phyloP scores from a whole-genome alignment of 2,888 invertebrate species.

The Eurois occulta region DNA sequence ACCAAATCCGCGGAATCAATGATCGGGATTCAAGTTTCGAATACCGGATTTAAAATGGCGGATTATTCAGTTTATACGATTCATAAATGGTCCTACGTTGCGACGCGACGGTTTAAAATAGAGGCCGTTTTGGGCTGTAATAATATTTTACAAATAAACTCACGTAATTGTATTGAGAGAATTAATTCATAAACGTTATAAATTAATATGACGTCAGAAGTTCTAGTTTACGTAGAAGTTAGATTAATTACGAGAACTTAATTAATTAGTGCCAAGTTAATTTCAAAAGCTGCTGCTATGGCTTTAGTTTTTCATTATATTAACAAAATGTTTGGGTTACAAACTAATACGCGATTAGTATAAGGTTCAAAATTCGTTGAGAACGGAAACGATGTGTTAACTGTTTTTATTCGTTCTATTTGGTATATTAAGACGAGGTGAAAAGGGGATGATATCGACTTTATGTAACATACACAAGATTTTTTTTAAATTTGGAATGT shows the following conservation, averaged over 20 bases:
- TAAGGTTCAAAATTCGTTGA: background rate
- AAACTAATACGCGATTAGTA: background rate
- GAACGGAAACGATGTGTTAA: background rate
- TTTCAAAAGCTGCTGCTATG: constrained; percentile 8
- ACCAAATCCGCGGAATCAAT: constrained; percentile 36
- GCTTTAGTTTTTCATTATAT: constrained; percentile 8
- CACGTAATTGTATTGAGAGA: background rate
- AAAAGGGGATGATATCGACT: background rate
- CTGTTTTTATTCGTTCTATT: background rate
- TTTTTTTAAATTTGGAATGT: constrained; percentile 2
- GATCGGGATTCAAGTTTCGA: constrained; percentile 38
- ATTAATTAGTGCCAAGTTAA: constrained; percentile 23
- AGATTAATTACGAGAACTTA: background rate
- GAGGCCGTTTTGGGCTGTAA: background rate
- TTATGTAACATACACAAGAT: background rate
- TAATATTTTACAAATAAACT: background rate
- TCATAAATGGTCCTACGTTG: background rate
- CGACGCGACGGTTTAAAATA: background rate
- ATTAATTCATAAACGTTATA: background rate
- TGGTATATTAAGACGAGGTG: background rate
- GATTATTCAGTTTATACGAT: constrained; percentile 2
- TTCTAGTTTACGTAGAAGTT: background rate
- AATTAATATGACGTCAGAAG: constrained; percentile 14
- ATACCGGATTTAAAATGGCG: constrained; percentile 39
- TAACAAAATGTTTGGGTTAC: constrained; percentile 1